Percentiles rank a stretch among this genome's conserved stretches.
These are phyloP conservation scores for Drosophila yakuba DNA, from an alignment of 1,140 invertebrate species.

Conservation along the genomic window DNA sequence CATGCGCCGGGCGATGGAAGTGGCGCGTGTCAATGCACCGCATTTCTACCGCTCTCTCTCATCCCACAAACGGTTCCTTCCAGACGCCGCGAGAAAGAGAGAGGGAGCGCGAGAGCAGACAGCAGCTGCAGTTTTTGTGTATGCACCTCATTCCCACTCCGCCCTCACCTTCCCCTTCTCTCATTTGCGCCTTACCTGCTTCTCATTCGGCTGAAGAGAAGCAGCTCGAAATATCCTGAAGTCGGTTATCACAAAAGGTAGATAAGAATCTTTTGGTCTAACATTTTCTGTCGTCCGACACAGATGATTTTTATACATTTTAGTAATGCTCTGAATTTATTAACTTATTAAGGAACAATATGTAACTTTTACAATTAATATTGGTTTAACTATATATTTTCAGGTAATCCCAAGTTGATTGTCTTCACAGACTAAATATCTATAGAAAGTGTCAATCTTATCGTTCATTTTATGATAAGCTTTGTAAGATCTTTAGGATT, in stretches of 20 bases:
- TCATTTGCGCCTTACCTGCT: slow-evolving; percentile 18
- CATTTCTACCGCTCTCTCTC: not conserved
- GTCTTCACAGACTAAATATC: no score
- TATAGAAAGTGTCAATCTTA: no score
- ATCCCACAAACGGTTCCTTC: slow-evolving; percentile 12
- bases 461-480: no score
- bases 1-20: slow-evolving; percentile 38
- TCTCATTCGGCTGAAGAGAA: not conserved
- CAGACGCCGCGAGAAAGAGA: slow-evolving; percentile 20
- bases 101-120: slow-evolving; percentile 20
- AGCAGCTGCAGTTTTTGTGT: slow-evolving; percentile 65
- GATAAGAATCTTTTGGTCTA: slow-evolving; percentile 1
- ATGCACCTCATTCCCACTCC: slow-evolving; percentile 7
- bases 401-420: no score
- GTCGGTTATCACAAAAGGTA: slow-evolving; percentile 12
- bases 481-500: no score
- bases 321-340: no score
- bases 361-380: no score
- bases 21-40: slow-evolving; percentile 74
- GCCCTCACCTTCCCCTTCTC: slow-evolving; percentile 8
- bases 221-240: slow-evolving; percentile 20
- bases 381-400: no score
- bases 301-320: no score
- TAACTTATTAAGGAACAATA: no score
- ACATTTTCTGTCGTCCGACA: no score